phyloP scores from a whole-genome alignment of 2,113 vertebrate species.

The Semnornis frantzii region DNA sequence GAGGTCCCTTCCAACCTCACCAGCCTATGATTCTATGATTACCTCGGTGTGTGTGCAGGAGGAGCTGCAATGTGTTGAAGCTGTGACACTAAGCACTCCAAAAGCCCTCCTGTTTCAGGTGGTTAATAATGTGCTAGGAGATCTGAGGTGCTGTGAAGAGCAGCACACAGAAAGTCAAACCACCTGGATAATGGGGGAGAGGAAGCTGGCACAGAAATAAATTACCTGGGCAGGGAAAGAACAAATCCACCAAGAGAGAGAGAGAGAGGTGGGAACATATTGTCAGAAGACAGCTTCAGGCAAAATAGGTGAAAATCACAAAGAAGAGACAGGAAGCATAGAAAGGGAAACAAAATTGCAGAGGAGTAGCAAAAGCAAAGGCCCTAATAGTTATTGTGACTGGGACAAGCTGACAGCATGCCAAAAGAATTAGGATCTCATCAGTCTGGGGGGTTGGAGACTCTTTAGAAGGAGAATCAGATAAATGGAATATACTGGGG shows the following conservation, averaged over 20 bases:
- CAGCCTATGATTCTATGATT: neutral
- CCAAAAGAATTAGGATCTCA: conserved; percentile 76
- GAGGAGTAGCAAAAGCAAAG: conserved; percentile 61
- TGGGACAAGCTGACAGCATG: conserved; percentile 68
- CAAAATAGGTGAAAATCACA: conserved; percentile 76
- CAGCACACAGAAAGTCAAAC: conserved; percentile 18
- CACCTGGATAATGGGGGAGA: conserved; percentile 16
- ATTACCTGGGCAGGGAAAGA: conserved; percentile 68
- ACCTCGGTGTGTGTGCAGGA: no score
- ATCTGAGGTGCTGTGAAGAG: conserved; percentile 10
- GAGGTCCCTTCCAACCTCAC: no score
- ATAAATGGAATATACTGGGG: conserved; percentile 60
- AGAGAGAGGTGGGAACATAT: conserved; percentile 65
- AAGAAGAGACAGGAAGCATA: conserved; percentile 50
- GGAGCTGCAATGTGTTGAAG: neutral
- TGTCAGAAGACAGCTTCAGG: conserved; percentile 72
- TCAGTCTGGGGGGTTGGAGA: conserved; percentile 59
- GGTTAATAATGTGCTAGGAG: conserved; percentile 34
- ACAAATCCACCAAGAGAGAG: conserved; percentile 66
- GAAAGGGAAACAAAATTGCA: conserved; percentile 72
- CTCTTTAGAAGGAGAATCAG: conserved; percentile 50
- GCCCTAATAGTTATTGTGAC: conserved; percentile 70
- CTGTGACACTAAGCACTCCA: conserved; percentile 23
- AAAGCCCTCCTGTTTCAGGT: conserved; percentile 34
- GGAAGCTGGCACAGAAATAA: conserved; percentile 61